phyloP scores from a whole-genome alignment of 1,140 invertebrate species.

The Drosophila insularis region DNA sequence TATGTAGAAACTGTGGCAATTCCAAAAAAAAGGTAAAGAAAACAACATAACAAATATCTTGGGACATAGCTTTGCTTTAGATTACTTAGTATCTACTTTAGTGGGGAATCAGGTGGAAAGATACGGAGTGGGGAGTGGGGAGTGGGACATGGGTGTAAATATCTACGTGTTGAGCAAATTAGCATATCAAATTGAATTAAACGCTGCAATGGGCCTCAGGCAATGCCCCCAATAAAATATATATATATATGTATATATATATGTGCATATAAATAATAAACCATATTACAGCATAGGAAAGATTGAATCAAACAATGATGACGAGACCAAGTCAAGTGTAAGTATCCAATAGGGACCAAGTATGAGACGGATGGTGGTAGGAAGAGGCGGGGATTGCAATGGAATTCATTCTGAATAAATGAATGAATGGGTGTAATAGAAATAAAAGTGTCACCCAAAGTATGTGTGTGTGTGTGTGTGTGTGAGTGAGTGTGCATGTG shows the following conservation, averaged over 20 bases:
- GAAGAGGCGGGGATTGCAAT: too few species aligned
- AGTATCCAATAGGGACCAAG: neutral
- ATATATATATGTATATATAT: constrained; percentile 29
- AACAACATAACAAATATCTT: neutral
- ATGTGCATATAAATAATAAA: constrained; percentile 38
- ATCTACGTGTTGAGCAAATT: constrained; percentile 51
- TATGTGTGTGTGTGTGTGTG: neutral
- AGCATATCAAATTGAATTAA: constrained; percentile 80
- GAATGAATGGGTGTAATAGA: neutral
- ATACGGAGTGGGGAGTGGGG: constrained; percentile 1
- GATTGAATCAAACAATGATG: neutral
- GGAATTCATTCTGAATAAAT: neutral
- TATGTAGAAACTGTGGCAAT: constrained; percentile 44
- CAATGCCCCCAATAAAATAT: constrained; percentile 45
- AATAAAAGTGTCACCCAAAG: neutral
- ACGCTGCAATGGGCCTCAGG: constrained; percentile 53
- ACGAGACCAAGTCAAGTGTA: constrained; percentile 1
- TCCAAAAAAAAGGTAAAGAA: constrained; percentile 5
- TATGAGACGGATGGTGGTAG: too few species aligned
- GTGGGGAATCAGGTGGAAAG: neutral
- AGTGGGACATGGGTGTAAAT: too few species aligned
- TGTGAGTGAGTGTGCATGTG: neutral
- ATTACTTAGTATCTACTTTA: constrained; percentile 4
- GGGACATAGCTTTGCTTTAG: constrained; percentile 6
- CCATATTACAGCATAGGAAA: constrained; percentile 22